Percentiles rank a stretch among this genome's conserved stretches.
phyloP scores from a whole-genome alignment of 2,888 invertebrate genomes.

The Physocephala rufipes region DNA sequence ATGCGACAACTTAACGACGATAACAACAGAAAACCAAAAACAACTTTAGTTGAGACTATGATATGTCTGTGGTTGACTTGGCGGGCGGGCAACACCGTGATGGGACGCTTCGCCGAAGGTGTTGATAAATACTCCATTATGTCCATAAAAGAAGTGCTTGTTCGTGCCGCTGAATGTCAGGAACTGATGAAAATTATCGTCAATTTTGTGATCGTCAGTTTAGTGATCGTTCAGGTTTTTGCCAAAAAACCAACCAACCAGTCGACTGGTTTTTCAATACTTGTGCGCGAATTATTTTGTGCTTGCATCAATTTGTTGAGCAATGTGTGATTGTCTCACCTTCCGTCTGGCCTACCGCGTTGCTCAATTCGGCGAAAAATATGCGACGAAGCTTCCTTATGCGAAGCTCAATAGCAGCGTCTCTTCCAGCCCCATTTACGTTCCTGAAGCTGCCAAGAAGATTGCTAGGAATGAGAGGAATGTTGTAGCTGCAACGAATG shows the following conservation, averaged over 20 bases:
- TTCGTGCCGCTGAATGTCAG: constrained; percentile 10
- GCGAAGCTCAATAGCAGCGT: constrained; percentile 59
- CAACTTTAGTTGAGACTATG: constrained; percentile 8
- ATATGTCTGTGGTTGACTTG: constrained; percentile 1
- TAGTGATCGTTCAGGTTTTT: constrained; percentile 16
- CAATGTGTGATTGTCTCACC: too few species aligned
- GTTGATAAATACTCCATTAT: constrained; percentile 56
- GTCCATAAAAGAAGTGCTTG: constrained; percentile 58
- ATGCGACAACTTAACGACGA: constrained; percentile 41
- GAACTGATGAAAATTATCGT: constrained; percentile 13
- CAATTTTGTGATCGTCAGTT: constrained; percentile 9
- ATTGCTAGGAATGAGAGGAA: constrained; percentile 20
- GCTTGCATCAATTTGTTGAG: constrained; percentile 53
- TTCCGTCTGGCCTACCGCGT: constrained; percentile 52
- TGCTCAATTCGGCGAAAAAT: constrained; percentile 18
- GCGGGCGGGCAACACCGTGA: constrained; percentile 34
- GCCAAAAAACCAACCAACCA: constrained; percentile 10
- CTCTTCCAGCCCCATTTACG: constrained; percentile 64
- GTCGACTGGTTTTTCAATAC: constrained; percentile 1
- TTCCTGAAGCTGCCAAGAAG: constrained; percentile 53
- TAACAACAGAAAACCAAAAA: too few species aligned
- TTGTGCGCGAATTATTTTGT: constrained; percentile 7
- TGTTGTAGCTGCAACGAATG: constrained; percentile 41
- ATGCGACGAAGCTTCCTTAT: too few species aligned
- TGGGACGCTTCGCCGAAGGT: constrained; percentile 21